Evolutionary conservation across 2,797 vertebrate species (phyloP), one percentile per base, ranked within the genome.

Genomic region (Spinus olivaceus): DNA sequence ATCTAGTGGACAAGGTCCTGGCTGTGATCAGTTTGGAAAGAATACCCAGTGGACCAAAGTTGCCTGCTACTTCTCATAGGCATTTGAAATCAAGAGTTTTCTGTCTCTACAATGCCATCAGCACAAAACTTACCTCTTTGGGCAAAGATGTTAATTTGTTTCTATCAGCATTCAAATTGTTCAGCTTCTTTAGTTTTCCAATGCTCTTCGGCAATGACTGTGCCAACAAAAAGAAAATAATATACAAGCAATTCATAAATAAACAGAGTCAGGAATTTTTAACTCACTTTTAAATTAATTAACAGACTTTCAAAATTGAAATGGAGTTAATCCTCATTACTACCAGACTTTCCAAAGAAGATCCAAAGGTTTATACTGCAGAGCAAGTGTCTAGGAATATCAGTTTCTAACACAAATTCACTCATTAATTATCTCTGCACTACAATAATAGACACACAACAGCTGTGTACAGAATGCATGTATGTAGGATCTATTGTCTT

Each of bases 161-260:
- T 98, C 99, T 98, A 97, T 99, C 99, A 92, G 98, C 99, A 97
- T 99, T 99, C 96, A 99, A 98, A 98, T 99, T 99, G 95, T 98
- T 99, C 92, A 99, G 97, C 96, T 98, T 98, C 98, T 99, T 99
- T 83, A 99, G 98, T 97, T 98, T 99, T 92, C 99, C 99, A 60
- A 99, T 98, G 97, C 98, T 99, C 97, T 98, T 98, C 14, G 99
- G 99, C 97, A 99, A 98, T 83, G 98, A 98, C 99, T 99, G 96
- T 63, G 72, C 51, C 92, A 96, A 90, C 13, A 95, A 92, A 92
- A 87, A 30, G 32, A 91, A 82, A 95, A 39, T 2, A 76, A 77
- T 4, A 73, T 2, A 14, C 49, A 64, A 91, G 72, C 11, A 74
- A 60, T 51, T 42, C 5, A 7, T 86, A 80, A 92, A 56, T 42